Base-by-base conservation (phyloP, 2,113 vertebrate genomes). In the Brachionichthys hirsutus region DNA sequence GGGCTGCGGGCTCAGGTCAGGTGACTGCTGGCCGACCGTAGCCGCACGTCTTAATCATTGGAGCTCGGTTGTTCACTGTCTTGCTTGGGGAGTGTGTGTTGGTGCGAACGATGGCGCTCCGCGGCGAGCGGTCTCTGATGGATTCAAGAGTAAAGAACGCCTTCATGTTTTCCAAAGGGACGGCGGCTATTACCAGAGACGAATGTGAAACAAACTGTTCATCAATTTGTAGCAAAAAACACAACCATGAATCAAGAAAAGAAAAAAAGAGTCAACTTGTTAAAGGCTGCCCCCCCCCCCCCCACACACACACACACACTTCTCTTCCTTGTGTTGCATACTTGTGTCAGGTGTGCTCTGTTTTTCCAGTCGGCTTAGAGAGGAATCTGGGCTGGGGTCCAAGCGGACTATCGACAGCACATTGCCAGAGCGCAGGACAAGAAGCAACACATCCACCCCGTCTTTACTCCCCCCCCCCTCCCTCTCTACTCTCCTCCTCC, bases 341-440 rank as follows among this genome's bases (percentile, higher is more conserved):
- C 83, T 90, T 92, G 35, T 86, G 84, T 81, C 82, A 94, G 92
- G 92, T 93, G 92, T 94, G 92, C 91, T 91, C 70, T 90, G 89
- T 90, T 91, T 88, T 91, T 88, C 82, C 78, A 86, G 83, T 80
- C 78, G 57, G 83, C 62, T 82, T 54, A 85, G 72, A 87, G 75
- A 87, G 85, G 88, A 91, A 91, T 91, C 80, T 90, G 80, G 90
- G 90, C 85, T 16, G 1, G 38, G 44, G 78, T 88, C 90, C 88
- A 90, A 88, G 63, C 82, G 84, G 85, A 85, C 83, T 81, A 80
- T 89, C 85, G 86, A 72, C 82, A 79, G 82, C 70, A 63, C 73
- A 70, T 83, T 76, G 70, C 74, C 68, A 75, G 69, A 80, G 66
- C 60, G 36, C 50, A 12, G 75, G 87, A 90, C 90, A 91, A 89